These are phyloP conservation scores for Drosophila micromelanica DNA, from an alignment of 1,140 invertebrate genomes.

Conservation along the genomic window DNA sequence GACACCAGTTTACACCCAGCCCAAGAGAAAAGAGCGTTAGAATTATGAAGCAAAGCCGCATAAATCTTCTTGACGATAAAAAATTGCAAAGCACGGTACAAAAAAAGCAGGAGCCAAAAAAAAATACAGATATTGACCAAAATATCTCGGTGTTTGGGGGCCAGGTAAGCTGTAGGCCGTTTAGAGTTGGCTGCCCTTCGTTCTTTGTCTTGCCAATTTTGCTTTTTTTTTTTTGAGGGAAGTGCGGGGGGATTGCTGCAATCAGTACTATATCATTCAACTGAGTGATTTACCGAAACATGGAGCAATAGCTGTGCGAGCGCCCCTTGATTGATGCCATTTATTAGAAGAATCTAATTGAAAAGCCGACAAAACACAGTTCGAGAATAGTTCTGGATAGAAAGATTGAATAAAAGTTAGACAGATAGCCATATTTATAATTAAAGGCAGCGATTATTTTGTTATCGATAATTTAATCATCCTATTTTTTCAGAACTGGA, in stretches of 20 bases:
- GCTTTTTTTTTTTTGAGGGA: neutral
- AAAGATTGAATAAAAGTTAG: too few relatives aligned
- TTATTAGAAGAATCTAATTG: slow-evolving; percentile 7
- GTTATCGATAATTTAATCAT: too few relatives aligned
- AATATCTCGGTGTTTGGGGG: neutral
- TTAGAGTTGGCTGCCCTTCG: neutral
- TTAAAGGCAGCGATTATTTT: too few relatives aligned
- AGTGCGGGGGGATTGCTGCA: neutral
- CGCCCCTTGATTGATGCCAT: slow-evolving; percentile 7
- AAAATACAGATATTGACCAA: slow-evolving; percentile 7
- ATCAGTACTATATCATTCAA: slow-evolving; percentile 11
- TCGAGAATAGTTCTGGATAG: neutral
- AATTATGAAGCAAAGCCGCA: slow-evolving; percentile 74
- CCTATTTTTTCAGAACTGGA: too few relatives aligned
- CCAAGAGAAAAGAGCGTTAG: slow-evolving; percentile 50
- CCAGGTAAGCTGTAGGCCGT: slow-evolving; percentile 19
- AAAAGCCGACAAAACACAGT: neutral
- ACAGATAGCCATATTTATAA: too few relatives aligned
- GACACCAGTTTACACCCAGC: slow-evolving; percentile 59
- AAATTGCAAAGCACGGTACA: slow-evolving; percentile 54
- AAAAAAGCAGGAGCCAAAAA: neutral
- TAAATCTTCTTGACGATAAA: slow-evolving; percentile 79
- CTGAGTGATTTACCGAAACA: slow-evolving; percentile 34
- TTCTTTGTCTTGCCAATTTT: neutral
- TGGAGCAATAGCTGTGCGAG: neutral